Base-by-base conservation (phyloP, 1,140 invertebrate species). In the Lepidurus packardi region DNA sequence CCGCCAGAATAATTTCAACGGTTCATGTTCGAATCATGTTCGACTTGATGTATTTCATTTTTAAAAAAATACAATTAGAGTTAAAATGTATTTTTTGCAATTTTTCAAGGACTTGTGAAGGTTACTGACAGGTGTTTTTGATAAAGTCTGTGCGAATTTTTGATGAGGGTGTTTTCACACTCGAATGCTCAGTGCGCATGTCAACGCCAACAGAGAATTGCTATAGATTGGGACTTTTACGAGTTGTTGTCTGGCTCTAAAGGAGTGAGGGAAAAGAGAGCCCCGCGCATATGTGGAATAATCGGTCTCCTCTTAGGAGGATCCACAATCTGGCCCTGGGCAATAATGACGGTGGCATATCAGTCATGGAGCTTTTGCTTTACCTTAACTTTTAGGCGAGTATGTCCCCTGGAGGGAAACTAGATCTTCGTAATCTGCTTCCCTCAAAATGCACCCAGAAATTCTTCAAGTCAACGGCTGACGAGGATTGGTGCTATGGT, bases 291-390 rank as follows among this genome's bases (percentile, higher is more conserved):
- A 7, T 16, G 8, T 3, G 13, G 53, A 65, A 21, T 47, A 65
- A 65, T 21, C 13, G 13, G 53, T 1, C 53, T 21, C 5, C 13
- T 65, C 16, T 47, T 16, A 16, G 45, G 5, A 16, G 45, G 45
- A 34, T 34, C 45, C 16, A 47, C 45, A 65, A 65, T 65, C 53
- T 65, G 21, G 21, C 53, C 53, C 53, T 65, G 53, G 21, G 53
- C 21, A 65, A 65, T 65, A 13, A 65, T 65, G 53, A 65, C 53
- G 53, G n/a, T 65, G 53, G 53, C 53, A 65, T 13, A 65, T 65
- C 53, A 13, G 21, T 65, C 53, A 65, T n/a, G 53, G 53, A 21
- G 53, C 53, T 65, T 16, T 65, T 65, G 53, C 53, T 65, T 65
- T 16, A 3, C 16, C 53, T 65, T 65, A 7, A 65, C 53, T 9